Evolutionary conservation across 1,140 invertebrate genomes (phyloP).

Genomic region (Parapsyche elsis): DNA sequence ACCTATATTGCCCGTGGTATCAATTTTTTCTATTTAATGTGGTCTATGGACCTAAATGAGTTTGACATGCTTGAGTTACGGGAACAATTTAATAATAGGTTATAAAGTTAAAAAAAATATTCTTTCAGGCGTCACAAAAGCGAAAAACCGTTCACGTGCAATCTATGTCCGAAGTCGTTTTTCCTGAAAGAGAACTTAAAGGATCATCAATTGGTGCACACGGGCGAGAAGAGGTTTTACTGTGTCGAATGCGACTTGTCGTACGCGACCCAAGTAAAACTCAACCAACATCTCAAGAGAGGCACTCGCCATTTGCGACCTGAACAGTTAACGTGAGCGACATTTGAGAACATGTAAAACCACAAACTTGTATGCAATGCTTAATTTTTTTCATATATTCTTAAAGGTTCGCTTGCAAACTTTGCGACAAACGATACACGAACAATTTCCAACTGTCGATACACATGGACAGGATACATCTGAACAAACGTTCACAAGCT

Average conservation of each 20-base stretch:
- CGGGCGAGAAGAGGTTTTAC: conserved; percentile 44
- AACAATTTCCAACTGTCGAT: conserved; percentile 49
- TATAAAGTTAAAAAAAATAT: too few species aligned
- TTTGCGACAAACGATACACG: conserved; percentile 48
- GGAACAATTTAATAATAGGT: not conserved
- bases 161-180: conserved; percentile 49
- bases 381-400: not conserved
- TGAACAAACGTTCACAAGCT: conserved; percentile 47
- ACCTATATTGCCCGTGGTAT: too few species aligned
- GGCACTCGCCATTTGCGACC: conserved; percentile 48
- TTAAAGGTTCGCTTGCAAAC: conserved; percentile 47
- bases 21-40: too few species aligned
- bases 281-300: conserved; percentile 53
- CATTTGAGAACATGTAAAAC: not conserved
- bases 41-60: too few species aligned
- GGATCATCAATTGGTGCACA: conserved; percentile 47
- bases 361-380: not conserved
- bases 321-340: conserved; percentile 50
- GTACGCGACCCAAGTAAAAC: conserved; percentile 50
- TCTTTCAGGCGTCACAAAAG: conserved; percentile 48
- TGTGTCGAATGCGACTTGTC: conserved; percentile 53
- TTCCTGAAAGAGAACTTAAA: conserved; percentile 51
- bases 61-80: not conserved
- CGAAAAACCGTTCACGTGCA: conserved; percentile 45
- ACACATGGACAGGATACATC: conserved; percentile 47